Evolutionary conservation across 2,113 vertebrate species (phyloP).

Genomic region (Trogon melanurus): DNA sequence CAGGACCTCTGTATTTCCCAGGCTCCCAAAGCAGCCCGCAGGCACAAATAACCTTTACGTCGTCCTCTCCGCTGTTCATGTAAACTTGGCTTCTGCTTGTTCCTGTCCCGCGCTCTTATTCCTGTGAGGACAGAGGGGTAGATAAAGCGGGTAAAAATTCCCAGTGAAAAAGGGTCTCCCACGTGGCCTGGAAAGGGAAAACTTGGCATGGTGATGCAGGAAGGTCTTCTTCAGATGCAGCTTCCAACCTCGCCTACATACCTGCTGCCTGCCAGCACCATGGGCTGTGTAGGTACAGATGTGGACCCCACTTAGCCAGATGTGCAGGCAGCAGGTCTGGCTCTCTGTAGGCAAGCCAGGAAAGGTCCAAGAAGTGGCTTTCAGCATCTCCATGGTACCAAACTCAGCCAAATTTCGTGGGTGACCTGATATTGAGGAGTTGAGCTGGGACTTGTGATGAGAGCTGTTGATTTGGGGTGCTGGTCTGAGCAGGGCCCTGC

Average conservation of each 20-base stretch:
- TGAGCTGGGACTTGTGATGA: background rate
- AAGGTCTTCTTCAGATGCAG: background rate
- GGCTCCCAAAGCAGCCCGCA: background rate
- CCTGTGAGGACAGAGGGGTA: background rate
- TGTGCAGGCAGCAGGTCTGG: background rate
- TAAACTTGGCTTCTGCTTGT: background rate
- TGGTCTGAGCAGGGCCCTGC: background rate
- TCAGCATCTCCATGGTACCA: background rate
- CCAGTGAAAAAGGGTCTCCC: background rate
- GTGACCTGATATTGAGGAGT: accelerated
- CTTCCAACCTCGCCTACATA: background rate
- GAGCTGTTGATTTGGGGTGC: background rate
- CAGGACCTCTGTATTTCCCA: background rate
- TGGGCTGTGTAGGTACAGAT: background rate
- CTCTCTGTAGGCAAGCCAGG: background rate
- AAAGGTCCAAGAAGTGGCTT: background rate
- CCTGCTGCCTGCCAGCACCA: background rate
- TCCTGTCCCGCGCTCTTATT: background rate
- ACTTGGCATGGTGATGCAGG: background rate
- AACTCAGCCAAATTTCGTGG: background rate
- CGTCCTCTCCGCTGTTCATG: background rate
- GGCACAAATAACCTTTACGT: slow-evolving; percentile 24
- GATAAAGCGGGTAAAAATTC: background rate
- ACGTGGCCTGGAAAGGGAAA: accelerated
- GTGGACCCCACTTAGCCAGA: background rate